Evolutionary conservation across 2,113 vertebrate species (phyloP).

Genomic region (Patagioenas fasciata): DNA sequence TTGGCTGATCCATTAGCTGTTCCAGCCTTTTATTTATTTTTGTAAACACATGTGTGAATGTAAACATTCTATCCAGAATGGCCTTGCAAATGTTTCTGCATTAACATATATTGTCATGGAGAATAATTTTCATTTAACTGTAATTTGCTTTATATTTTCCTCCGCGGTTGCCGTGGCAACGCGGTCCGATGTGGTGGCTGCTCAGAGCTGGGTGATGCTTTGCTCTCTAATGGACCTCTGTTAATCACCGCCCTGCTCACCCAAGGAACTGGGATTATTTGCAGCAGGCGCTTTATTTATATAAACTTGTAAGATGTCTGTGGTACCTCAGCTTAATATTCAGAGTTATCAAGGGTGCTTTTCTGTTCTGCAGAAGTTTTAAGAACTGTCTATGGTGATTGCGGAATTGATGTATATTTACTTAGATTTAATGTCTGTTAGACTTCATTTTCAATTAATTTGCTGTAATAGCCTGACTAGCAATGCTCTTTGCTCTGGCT

Average conservation of each 20-base stretch:
- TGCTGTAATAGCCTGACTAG: background rate
- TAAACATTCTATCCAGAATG: conserved; percentile 40
- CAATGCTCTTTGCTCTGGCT: background rate
- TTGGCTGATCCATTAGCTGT: conserved; percentile 27
- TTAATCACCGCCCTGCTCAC: conserved; percentile 33
- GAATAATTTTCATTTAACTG: conserved; percentile 75
- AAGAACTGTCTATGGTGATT: background rate
- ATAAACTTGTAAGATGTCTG: background rate
- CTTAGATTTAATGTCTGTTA: background rate
- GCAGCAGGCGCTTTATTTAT: background rate
- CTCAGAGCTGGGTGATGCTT: conserved; percentile 61
- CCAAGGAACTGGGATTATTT: background rate
- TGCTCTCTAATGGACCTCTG: conserved; percentile 51
- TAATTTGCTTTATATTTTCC: conserved; percentile 74
- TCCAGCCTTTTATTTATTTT: conserved; percentile 29
- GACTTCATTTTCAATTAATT: background rate
- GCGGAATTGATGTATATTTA: background rate
- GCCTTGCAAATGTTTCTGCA: conserved; percentile 42
- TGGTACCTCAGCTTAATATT: background rate
- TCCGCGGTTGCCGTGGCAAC: conserved; percentile 71
- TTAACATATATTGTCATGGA: conserved; percentile 73
- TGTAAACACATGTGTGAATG: conserved; percentile 28
- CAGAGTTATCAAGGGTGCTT: background rate
- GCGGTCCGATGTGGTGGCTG: conserved; percentile 43
- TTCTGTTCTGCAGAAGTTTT: background rate